phyloP scores from a whole-genome alignment of 2,888 invertebrate genomes.

The Leucozona laternaria region DNA sequence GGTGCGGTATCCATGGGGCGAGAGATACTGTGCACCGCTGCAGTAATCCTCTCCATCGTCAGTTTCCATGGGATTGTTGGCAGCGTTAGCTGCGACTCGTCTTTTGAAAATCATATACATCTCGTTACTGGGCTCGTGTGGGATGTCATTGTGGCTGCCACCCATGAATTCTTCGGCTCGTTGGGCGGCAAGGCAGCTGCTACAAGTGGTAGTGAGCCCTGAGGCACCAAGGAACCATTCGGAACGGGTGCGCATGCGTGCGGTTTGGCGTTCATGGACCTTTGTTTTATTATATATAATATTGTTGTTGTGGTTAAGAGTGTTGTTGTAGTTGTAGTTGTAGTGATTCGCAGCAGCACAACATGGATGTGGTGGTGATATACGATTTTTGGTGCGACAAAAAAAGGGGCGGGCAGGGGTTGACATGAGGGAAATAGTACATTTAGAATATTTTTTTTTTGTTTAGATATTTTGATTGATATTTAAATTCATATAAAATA shows the following conservation, averaged over 20 bases:
- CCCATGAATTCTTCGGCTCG: slow-evolving; percentile 78
- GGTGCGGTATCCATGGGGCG: slow-evolving; percentile 73
- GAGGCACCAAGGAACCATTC: slow-evolving; percentile 94
- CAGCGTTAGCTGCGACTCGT: slow-evolving; percentile 53
- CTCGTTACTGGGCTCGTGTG: slow-evolving; percentile 69
- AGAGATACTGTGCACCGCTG: slow-evolving; percentile 65
- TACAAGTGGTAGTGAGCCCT: slow-evolving; percentile 81
- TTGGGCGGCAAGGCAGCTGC: slow-evolving; percentile 80
- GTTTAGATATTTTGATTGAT: slow-evolving; percentile 33
- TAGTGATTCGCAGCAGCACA: slow-evolving; percentile 52
- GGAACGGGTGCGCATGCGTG: slow-evolving; percentile 97
- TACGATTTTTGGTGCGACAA: slow-evolving; percentile 67
- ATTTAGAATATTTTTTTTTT: slow-evolving; percentile 61
- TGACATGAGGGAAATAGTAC: slow-evolving; percentile 71
- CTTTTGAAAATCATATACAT: slow-evolving; percentile 79
- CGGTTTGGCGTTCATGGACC: slow-evolving; percentile 98
- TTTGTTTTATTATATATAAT: slow-evolving; percentile 80
- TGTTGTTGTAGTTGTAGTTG: slow-evolving; percentile 26
- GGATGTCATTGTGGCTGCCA: slow-evolving; percentile 76
- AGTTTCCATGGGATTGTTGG: slow-evolving; percentile 79
- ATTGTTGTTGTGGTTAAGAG: slow-evolving; percentile 41
- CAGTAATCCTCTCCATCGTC: slow-evolving; percentile 78
- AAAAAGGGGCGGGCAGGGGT: slow-evolving; percentile 60
- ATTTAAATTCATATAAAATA: slow-evolving; percentile 24
- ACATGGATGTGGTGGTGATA: slow-evolving; percentile 67